Evolutionary conservation across 2,888 invertebrate species (phyloP), one percentile per base, ranked within the genome.

Genomic region (Napeogenes sylphis): DNA sequence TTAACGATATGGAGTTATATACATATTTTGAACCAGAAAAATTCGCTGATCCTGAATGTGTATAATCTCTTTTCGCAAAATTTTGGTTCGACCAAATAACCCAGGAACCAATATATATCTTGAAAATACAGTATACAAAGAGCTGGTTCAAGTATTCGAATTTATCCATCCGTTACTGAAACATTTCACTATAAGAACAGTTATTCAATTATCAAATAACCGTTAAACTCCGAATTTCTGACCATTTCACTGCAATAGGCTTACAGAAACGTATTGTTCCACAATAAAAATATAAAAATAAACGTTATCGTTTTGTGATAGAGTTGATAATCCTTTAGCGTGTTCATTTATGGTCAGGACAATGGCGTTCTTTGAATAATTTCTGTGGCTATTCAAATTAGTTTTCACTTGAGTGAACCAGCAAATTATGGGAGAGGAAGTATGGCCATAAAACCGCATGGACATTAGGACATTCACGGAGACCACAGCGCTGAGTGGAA

Each of bases 401-500:
- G 73, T 82, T 78, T 78, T 78, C 83, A 82, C 77, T 81, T 73
- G 73, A 81, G 76, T 72, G 77, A 74, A 61, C 73, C 69, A 68
- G 71, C 73, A 82, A 82, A 81, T 80, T 73, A 72, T 65, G 70
- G 61, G 21, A 63, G 62, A 51, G 51, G 62, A 58, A 38, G 54
- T 68, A 64, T 55, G 65, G 64, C 62, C 62, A 67, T 65, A 65
- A 63, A 66, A 62, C 30, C 47, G 62, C 61, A 54, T 56, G 55
- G 42, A 59, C 56, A 65, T 62, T 55, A 8, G 47, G 46, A 54
- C 54, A 32, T 57, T 32, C 58, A 45, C 4, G 13, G 42, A 42
- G 21, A 53, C 56, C 56, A 46, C 45, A 45, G 61, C 30, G 8
- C 51, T 51, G 5, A 32, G 57, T 35, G 13, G 4, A 58, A 30